Conservation (phyloP, 1,140 invertebrate species). For the Trichonephila inaurata region DNA sequence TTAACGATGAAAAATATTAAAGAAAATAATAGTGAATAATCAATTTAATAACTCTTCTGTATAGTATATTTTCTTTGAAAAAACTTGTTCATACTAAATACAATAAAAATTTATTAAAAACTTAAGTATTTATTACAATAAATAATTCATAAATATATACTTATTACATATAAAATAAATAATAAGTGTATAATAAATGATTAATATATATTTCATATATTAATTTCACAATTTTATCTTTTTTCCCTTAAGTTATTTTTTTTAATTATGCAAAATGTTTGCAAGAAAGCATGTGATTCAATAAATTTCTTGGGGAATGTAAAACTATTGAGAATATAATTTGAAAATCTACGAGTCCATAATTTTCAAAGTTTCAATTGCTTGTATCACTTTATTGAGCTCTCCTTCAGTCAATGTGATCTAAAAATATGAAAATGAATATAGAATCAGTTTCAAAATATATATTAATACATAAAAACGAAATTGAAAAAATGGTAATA, state of each 20-base stretch:
- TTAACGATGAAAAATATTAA: too few species aligned
- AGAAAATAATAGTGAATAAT: too few species aligned
- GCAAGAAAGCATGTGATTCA: neutral
- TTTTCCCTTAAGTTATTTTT: neutral
- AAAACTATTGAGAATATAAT: neutral
- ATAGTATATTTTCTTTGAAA: too few species aligned
- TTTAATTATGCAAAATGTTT: neutral
- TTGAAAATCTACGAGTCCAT: slow-evolving; percentile 65
- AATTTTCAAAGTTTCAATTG: slow-evolving; percentile 75
- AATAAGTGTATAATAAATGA: too few species aligned
- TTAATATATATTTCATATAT: too few species aligned
- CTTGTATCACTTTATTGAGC: slow-evolving; percentile 74
- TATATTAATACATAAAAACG: neutral
- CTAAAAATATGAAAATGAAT: slow-evolving; percentile 17
- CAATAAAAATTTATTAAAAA: too few species aligned
- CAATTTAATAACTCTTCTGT: too few species aligned
- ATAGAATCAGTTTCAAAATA: neutral
- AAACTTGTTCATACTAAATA: too few species aligned
- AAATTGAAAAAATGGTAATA: neutral
- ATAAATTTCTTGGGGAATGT: slow-evolving; percentile 33
- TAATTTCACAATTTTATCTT: neutral
- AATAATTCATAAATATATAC: too few species aligned
- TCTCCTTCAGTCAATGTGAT: slow-evolving; percentile 71
- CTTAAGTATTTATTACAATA: too few species aligned
- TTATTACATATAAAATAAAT: too few species aligned